These are phyloP conservation scores for Sebastes oblongus DNA, from an alignment of 2,797 vertebrate species.

Conservation along the genomic window DNA sequence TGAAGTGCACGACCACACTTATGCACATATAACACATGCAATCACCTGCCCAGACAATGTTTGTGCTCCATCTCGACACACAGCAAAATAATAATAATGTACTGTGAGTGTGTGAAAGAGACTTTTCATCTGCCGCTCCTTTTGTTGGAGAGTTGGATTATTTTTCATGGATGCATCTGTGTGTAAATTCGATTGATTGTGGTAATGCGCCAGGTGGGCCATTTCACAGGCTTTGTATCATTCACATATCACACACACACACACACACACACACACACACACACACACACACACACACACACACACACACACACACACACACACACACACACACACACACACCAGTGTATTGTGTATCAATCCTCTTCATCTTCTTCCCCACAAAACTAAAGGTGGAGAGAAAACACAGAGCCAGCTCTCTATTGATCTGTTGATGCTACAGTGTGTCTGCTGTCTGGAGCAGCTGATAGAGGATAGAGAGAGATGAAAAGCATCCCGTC, in stretches of 20 bases:
- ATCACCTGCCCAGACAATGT: neutral
- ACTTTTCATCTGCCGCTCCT: conserved; percentile 23
- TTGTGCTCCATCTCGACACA: neutral
- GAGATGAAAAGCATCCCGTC: neutral
- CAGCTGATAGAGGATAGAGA: conserved; percentile 14
- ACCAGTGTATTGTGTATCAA: neutral
- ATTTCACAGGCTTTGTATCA: conserved; percentile 30
- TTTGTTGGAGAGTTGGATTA: neutral
- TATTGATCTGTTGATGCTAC: conserved; percentile 56
- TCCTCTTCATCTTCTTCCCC: conserved; percentile 16
- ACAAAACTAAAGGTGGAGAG: neutral
- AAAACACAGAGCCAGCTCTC: neutral
- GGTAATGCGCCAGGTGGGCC: conserved; percentile 36
- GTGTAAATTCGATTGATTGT: conserved; percentile 26
- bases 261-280: no score
- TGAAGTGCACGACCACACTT: neutral
- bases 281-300: neutral
- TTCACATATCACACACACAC: neutral
- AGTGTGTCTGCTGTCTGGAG: conserved; percentile 32
- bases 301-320: neutral
- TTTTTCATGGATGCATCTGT: conserved; percentile 2
- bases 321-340: neutral
- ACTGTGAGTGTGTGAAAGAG: neutral
- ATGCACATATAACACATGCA: neutral
- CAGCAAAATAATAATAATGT: neutral